phyloP scores from a whole-genome alignment of 2,113 vertebrate genomes.

The Scomber japonicus region DNA sequence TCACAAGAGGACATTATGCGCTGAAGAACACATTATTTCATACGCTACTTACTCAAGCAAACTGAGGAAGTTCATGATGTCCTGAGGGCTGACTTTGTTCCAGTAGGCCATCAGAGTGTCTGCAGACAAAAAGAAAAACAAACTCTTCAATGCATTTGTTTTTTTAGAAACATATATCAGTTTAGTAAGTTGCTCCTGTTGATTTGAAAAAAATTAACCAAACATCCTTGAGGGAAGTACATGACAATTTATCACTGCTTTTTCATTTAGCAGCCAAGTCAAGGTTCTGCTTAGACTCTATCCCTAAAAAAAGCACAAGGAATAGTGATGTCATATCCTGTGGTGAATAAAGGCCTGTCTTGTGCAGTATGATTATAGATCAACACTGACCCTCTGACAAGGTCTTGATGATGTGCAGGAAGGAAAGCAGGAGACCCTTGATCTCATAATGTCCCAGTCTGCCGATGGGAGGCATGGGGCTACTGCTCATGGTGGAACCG shows the following conservation, averaged over 20 bases:
- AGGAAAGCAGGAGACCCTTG: conserved; percentile 92
- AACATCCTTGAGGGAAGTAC: background rate
- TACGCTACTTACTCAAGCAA: conserved; percentile 93
- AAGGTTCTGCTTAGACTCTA: too few relatives aligned
- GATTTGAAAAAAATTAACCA: background rate
- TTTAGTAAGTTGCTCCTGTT: background rate
- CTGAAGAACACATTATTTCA: background rate
- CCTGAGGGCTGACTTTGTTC: conserved; percentile 94
- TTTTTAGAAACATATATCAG: background rate
- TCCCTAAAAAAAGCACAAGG: too few relatives aligned
- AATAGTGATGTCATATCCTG: background rate
- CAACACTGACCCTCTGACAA: conserved; percentile 92
- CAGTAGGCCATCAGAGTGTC: conserved; percentile 93
- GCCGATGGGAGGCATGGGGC: conserved; percentile 83
- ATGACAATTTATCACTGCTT: too few relatives aligned
- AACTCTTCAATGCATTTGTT: background rate
- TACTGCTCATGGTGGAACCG: conserved; percentile 85
- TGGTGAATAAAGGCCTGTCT: background rate
- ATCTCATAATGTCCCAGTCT: conserved; percentile 93
- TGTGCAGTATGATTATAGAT: background rate
- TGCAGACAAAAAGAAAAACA: conserved; percentile 62
- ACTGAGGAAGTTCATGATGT: conserved; percentile 93
- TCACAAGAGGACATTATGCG: background rate
- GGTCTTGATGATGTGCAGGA: conserved; percentile 92
- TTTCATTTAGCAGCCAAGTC: too few relatives aligned